Conservation (phyloP, 2,113 vertebrate species). For the Cololabis saira region DNA sequence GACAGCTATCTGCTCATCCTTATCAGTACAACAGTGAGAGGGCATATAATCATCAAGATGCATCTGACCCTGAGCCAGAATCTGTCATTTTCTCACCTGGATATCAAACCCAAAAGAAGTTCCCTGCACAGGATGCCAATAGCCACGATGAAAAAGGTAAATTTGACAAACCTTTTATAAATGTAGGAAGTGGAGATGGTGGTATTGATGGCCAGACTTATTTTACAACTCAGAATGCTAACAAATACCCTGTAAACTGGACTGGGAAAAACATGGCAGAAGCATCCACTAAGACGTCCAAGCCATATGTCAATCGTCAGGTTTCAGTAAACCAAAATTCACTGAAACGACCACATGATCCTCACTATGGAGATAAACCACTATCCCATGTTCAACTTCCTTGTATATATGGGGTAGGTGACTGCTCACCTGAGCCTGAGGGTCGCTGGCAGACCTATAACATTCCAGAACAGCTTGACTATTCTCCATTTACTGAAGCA, state of each 20-base stretch:
- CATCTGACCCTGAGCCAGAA: not conserved
- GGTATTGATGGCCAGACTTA: not conserved
- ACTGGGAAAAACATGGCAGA: not conserved
- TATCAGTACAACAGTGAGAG: not conserved
- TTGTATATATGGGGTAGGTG: not conserved
- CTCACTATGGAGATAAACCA: not conserved
- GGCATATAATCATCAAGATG: not conserved
- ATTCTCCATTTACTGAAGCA: not conserved
- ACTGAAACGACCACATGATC: not conserved
- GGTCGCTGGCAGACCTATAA: not conserved
- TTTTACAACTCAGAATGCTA: not conserved
- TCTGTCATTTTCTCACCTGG: not conserved
- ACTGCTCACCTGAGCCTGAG: not conserved
- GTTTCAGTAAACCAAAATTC: not conserved
- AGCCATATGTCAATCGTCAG: not conserved
- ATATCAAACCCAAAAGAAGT: not conserved
- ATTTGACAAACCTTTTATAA: not conserved
- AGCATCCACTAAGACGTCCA: not conserved
- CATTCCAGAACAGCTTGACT: not conserved
- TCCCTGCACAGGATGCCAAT: accelerated
- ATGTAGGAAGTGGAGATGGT: not conserved
- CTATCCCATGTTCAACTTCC: not conserved
- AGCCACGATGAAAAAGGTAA: not conserved
- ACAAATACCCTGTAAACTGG: not conserved
- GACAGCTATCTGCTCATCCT: not conserved